Percentiles rank a stretch among this genome's conserved stretches.
Conservation (phyloP, 2,797 vertebrate genomes). For the Melanotaenia pygmaea region DNA sequence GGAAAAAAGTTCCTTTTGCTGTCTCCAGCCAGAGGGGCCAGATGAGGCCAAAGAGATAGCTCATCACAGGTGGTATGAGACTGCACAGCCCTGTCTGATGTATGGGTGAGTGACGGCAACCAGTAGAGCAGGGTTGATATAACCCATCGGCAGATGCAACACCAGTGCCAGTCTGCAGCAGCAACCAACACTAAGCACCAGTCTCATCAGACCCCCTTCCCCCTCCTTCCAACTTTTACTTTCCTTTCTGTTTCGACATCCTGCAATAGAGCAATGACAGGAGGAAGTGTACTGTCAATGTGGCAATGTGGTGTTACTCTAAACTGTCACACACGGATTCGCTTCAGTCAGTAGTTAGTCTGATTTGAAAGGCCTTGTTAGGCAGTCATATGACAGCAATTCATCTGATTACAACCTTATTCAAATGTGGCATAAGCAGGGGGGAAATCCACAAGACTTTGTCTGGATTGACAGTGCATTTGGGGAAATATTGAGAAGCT, state of each 20-base stretch:
- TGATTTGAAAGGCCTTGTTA: constrained; percentile 56
- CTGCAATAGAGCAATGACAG: constrained; percentile 31
- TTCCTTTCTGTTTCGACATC: constrained; percentile 35
- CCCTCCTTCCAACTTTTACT: constrained; percentile 27
- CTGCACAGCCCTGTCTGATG: constrained; percentile 57
- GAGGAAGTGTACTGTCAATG: constrained; percentile 41
- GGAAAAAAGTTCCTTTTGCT: constrained; percentile 19
- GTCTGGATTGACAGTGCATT: constrained; percentile 28
- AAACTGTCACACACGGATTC: constrained; percentile 52
- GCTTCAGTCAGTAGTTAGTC: constrained; percentile 55
- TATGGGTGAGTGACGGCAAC: constrained; percentile 74
- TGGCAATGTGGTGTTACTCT: constrained; percentile 28
- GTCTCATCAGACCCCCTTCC: constrained; percentile 16
- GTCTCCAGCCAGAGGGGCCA: constrained; percentile 33
- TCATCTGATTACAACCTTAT: constrained; percentile 56
- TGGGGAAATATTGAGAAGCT: constrained; percentile 27
- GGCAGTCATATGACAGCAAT: constrained; percentile 55
- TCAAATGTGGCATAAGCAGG: constrained; percentile 39
- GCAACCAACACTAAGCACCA: constrained; percentile 21
- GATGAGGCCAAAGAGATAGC: constrained; percentile 47
- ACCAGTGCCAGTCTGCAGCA: constrained; percentile 50
- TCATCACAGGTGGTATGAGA: constrained; percentile 67
- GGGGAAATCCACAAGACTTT: constrained; percentile 32
- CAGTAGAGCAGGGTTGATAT: constrained; percentile 64
- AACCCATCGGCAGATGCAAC: constrained; percentile 67